Conservation (phyloP, 2,113 vertebrate species). For the Smithornis capensis region DNA sequence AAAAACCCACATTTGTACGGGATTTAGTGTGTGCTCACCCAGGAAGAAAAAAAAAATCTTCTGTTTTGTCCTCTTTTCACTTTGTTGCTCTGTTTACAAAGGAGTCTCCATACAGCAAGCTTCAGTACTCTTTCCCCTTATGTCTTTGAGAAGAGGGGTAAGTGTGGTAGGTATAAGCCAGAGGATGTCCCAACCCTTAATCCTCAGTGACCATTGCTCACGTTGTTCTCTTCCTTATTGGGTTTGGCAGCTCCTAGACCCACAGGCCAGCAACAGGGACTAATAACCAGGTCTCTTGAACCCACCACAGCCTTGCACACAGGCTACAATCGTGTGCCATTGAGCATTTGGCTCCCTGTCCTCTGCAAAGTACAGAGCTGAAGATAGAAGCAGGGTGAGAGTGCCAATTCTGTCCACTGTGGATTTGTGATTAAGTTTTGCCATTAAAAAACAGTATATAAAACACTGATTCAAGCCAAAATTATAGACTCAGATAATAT, state of each 20-base stretch:
- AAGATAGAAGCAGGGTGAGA: constrained; percentile 21
- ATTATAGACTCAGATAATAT: constrained; percentile 54
- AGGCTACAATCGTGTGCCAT: background rate
- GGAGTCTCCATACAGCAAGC: background rate
- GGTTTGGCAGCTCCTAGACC: background rate
- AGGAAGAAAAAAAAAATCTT: background rate
- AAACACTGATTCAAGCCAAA: constrained; percentile 66
- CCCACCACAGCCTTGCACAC: background rate
- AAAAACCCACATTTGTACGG: background rate
- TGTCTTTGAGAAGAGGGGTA: fast-evolving
- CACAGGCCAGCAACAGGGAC: background rate
- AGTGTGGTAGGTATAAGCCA: background rate
- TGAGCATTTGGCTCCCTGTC: background rate
- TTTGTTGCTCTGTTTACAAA: background rate
- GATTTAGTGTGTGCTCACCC: background rate
- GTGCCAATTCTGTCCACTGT: constrained; percentile 52
- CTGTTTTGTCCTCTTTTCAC: background rate
- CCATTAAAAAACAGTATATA: constrained; percentile 67
- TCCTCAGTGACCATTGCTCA: background rate
- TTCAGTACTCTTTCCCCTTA: background rate
- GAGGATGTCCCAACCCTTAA: background rate
- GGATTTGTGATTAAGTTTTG: constrained; percentile 63
- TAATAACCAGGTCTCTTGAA: background rate
- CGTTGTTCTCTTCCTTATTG: background rate
- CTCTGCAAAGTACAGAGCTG: constrained; percentile 12